phyloP scores from a whole-genome alignment of 2,797 vertebrate species.

The Onychomys arenicola region DNA sequence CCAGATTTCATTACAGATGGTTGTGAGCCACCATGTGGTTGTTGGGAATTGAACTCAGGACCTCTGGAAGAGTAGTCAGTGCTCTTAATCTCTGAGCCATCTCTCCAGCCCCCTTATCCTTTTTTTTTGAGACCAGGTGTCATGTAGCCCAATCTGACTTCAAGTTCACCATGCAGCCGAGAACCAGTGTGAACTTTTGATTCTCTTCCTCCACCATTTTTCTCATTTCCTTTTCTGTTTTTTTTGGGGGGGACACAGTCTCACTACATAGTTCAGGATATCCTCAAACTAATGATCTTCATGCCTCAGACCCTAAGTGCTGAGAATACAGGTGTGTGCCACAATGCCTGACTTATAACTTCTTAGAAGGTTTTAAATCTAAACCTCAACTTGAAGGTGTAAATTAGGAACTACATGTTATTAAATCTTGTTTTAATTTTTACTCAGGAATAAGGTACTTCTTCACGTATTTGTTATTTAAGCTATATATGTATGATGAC shows the following conservation, averaged over 20 bases:
- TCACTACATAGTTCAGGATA: not conserved
- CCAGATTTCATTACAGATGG: too few relatives aligned
- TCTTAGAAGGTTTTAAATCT: not conserved
- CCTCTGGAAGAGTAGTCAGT: too few relatives aligned
- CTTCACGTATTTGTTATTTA: slow-evolving; percentile 29
- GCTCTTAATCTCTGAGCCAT: too few relatives aligned
- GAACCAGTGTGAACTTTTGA: not conserved
- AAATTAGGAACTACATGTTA: not conserved
- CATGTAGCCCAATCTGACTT: not conserved
- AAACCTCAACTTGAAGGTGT: not conserved
- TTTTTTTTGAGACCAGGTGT: not conserved
- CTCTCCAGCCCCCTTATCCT: too few relatives aligned
- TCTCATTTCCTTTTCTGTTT: not conserved
- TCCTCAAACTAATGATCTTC: not conserved
- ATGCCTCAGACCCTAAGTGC: not conserved
- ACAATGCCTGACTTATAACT: not conserved
- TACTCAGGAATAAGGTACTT: not conserved
- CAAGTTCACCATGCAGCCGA: not conserved
- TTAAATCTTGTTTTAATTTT: slow-evolving; percentile 43
- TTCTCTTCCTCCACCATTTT: not conserved
- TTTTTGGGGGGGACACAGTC: not conserved
- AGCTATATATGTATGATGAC: not conserved
- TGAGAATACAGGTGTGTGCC: not conserved
- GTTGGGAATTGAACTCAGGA: too few relatives aligned
- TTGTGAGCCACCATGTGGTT: too few relatives aligned